Conservation (phyloP, 2,888 invertebrate species). For the Caenorhabditis uteleia region DNA sequence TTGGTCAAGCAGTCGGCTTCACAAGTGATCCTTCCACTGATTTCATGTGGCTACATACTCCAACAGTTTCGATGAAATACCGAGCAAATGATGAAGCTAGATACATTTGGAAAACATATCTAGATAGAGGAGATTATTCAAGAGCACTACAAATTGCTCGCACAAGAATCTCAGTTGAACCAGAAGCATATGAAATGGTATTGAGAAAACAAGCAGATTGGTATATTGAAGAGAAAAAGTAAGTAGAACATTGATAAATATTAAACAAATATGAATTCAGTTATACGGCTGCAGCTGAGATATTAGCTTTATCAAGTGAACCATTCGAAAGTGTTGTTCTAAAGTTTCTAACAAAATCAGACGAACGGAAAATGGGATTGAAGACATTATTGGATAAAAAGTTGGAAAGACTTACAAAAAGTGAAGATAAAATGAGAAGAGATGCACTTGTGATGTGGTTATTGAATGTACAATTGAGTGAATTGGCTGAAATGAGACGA, state of each 20-base stretch:
- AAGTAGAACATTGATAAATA: background rate
- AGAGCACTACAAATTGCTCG: slow-evolving; percentile 52
- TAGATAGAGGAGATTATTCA: slow-evolving; percentile 62
- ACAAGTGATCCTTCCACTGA: slow-evolving; percentile 56
- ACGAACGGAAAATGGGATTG: slow-evolving; percentile 82
- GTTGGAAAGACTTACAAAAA: slow-evolving; percentile 75
- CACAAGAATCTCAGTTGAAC: slow-evolving; percentile 47
- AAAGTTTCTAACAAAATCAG: slow-evolving; percentile 44
- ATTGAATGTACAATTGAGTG: slow-evolving; percentile 77
- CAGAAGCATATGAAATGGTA: slow-evolving; percentile 60
- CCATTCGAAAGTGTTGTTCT: slow-evolving; percentile 85
- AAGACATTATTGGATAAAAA: slow-evolving; percentile 86
- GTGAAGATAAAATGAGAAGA: slow-evolving; percentile 77
- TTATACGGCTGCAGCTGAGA: slow-evolving; percentile 76
- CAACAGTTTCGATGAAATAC: slow-evolving; percentile 57
- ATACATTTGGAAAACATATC: slow-evolving; percentile 64
- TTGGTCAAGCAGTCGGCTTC: slow-evolving; percentile 53
- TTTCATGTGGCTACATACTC: slow-evolving; percentile 60
- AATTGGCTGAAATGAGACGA: slow-evolving; percentile 48
- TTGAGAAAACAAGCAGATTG: slow-evolving; percentile 64
- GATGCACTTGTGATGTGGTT: slow-evolving; percentile 94
- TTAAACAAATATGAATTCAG: slow-evolving; percentile 32
- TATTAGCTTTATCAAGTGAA: slow-evolving; percentile 87
- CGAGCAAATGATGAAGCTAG: slow-evolving; percentile 64
- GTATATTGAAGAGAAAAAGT: slow-evolving; percentile 65